These are phyloP conservation scores for Coenonympha arcania DNA, from an alignment of 2,888 invertebrate species.

Conservation along the genomic window DNA sequence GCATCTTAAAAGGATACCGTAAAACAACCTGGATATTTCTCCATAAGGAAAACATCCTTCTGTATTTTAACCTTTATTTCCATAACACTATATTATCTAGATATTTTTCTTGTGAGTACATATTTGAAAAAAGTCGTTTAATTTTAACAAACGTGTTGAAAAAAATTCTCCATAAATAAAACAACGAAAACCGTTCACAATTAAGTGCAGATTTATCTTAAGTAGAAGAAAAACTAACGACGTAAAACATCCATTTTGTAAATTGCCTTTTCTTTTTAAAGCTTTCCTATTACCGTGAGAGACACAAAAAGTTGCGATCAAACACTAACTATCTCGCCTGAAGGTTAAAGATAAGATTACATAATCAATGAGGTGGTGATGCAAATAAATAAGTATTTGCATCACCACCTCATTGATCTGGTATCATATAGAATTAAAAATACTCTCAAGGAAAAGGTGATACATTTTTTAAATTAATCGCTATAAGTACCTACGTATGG, in stretches of 20 bases:
- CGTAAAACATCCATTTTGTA: slow-evolving; percentile 10
- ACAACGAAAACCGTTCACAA: slow-evolving; percentile 1
- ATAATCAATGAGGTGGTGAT: slow-evolving; percentile 14
- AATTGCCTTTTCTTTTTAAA: slow-evolving; percentile 10
- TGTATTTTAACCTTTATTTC: too few species aligned
- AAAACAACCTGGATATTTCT: too few species aligned
- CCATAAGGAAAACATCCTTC: too few species aligned
- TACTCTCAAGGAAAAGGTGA: neutral
- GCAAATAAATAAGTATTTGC: neutral
- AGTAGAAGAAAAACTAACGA: slow-evolving; percentile 1
- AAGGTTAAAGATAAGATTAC: slow-evolving; percentile 14
- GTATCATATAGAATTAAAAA: neutral
- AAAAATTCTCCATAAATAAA: neutral
- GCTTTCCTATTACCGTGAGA: slow-evolving; percentile 6
- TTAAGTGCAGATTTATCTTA: slow-evolving; percentile 2
- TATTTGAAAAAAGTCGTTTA: neutral
- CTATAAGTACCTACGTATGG: too few species aligned
- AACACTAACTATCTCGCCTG: slow-evolving; percentile 1
- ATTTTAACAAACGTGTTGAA: neutral
- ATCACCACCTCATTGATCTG: too few species aligned
- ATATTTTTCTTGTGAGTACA: neutral
- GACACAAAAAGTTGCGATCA: slow-evolving; percentile 13
- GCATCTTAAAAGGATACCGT: too few species aligned
- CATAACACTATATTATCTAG: too few species aligned
- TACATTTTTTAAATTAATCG: too few species aligned